Percentiles rank a stretch among this genome's conserved stretches.
Conservation (phyloP, 2,888 invertebrate genomes). For the Cheilosia variabilis region DNA sequence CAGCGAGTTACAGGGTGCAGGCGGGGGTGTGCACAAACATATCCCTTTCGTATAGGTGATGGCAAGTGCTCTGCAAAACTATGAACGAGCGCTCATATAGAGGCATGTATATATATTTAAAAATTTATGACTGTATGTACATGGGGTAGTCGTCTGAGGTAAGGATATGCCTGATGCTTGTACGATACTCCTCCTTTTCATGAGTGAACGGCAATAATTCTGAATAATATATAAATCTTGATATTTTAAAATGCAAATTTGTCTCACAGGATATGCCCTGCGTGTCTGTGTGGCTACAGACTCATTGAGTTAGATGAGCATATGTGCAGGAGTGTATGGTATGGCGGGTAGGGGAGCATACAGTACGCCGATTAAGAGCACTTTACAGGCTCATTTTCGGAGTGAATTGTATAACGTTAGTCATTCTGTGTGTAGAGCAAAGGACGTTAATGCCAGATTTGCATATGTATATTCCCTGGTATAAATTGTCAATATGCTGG, state of each 20-base stretch:
- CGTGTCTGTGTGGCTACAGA: constrained; percentile 3
- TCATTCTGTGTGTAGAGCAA: constrained; percentile 54
- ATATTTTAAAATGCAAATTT: constrained; percentile 78
- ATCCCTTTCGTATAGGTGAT: constrained; percentile 9
- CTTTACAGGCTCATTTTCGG: constrained; percentile 69
- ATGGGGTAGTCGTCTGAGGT: constrained; percentile 34
- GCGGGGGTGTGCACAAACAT: constrained; percentile 17
- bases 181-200: no score
- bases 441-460: constrained; percentile 69
- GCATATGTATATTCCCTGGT: constrained; percentile 41
- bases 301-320: constrained; percentile 13
- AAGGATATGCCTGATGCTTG: constrained; percentile 4
- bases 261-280: constrained; percentile 72
- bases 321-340: neutral
- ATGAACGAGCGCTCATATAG: constrained; percentile 36
- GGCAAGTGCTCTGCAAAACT: constrained; percentile 41
- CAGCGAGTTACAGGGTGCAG: neutral
- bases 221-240: constrained; percentile 78
- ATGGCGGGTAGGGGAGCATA: constrained; percentile 39
- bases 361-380: constrained; percentile 64
- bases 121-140: constrained; percentile 67
- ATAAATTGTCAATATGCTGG: constrained; percentile 71
- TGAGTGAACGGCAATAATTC: constrained; percentile 72
- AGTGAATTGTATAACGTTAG: constrained; percentile 57
- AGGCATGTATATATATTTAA: constrained; percentile 42